phyloP scores from a whole-genome alignment of 2,113 vertebrate species.

The Mus pahari region DNA sequence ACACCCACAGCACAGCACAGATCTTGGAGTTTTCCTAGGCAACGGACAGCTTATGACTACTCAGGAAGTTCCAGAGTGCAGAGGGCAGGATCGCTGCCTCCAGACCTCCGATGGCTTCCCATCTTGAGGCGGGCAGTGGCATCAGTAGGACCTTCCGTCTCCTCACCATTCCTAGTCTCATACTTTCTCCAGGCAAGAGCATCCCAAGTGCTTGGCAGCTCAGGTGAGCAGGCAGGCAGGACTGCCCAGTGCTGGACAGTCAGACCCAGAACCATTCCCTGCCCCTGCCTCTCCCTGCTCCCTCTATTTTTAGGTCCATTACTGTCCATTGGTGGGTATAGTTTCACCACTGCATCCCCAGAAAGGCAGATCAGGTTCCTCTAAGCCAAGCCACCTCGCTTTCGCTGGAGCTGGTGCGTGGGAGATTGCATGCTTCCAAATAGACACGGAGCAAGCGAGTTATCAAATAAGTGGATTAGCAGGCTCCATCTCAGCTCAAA shows the following conservation, averaged over 20 bases:
- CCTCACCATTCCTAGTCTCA: accelerated
- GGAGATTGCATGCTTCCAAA: constrained; percentile 32
- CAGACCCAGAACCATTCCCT: background rate
- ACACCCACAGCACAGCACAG: background rate
- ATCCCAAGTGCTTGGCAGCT: background rate
- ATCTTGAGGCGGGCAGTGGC: background rate
- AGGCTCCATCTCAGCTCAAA: constrained; percentile 45
- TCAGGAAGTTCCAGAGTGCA: background rate
- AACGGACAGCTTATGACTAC: accelerated
- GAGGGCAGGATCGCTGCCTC: background rate
- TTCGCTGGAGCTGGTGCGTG: constrained; percentile 24
- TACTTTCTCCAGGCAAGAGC: background rate
- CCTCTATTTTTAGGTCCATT: constrained; percentile 69
- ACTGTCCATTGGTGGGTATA: constrained; percentile 21
- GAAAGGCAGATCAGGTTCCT: constrained; percentile 62
- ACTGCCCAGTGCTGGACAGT: background rate
- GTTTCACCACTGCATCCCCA: constrained; percentile 2
- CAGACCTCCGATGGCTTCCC: background rate
- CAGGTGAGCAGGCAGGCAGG: accelerated
- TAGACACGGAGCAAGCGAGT: constrained; percentile 60
- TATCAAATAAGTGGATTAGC: constrained; percentile 67
- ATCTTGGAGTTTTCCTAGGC: background rate
- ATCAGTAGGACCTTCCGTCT: background rate
- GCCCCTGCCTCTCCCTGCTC: no score
- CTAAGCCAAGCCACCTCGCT: constrained; percentile 22